Evolutionary conservation across 2,888 invertebrate species (phyloP), one percentile per base, ranked within the genome.

Genomic region (Myopa tessellatipennis): DNA sequence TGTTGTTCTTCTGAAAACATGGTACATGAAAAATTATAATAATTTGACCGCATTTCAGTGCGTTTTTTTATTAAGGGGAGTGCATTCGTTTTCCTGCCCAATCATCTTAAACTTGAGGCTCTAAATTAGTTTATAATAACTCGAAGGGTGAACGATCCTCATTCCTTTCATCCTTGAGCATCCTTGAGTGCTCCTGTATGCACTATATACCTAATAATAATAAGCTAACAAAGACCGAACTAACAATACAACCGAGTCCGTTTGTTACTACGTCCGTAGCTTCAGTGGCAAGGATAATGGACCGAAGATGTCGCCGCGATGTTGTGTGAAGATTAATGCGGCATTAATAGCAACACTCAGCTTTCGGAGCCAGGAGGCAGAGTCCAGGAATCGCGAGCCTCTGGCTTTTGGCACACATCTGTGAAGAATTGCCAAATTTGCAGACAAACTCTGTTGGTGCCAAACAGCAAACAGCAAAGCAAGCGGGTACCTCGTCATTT

Each of bases 251-350:
- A n/a, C 58, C 16, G 26, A 67, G 38, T 38, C 16, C 38, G n/a
- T 14, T 67, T n/a, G 38, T 36, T 36, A 67, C 40, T 38, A 67
- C 34, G 40, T 67, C n/a, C n/a, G 36, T 18, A 45, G 69, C n/a
- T 7, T 50, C 4, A 69, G 26, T 69, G 18, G 69, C 26, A 45
- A 69, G 45, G 55, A 70, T 55, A 70, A 70, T 70, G 16, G 55
- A n/a, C 26, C 70, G 26, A 26, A 74, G 4, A 34, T 67, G 67
- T 74, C 67, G 67, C 74, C 70, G 60, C 70, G 60, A 72, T 70
- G 76, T 81, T 83, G 83, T 81, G 83, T 83, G 83, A 83, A 83
- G 83, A 83, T 83, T 83, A 83, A 80, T 82, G 80, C 79, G 78
- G 81, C 78, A 81, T 83, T 82, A 83, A 81, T 78, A 79, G 80